Base-by-base conservation (phyloP, 2,888 invertebrate genomes). In the Drosophila macrospina region DNA sequence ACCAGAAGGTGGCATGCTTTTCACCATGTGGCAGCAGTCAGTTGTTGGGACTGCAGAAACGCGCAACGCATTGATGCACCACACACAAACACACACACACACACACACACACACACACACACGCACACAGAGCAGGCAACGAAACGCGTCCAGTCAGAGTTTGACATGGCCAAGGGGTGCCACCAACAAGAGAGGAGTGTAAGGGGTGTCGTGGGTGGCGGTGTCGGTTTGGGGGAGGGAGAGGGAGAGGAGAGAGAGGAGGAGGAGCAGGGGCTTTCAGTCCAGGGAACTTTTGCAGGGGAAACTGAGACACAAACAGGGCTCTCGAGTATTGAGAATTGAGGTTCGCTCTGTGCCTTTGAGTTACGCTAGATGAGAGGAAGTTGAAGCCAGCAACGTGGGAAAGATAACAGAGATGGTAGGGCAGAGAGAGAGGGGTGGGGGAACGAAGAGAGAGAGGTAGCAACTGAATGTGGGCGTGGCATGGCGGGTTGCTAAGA, bases 21-120 rank as follows among this genome's bases (percentile, higher is more conserved):
- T 55, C 20, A 24, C 8, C 48, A 30, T 64, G 30, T 51, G 41
- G 34, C 69, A 45, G 42, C n/a, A n/a, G 13, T 32, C n/a, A n/a
- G n/a, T n/a, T n/a, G 39, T 39, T 26, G 26, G 39, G 24, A 41
- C 52, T 13, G 51, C 28, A 26, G 39, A 48, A 42, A 34, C 62
- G 71, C 59, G 70, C 66, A 44, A 59, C 45, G 54, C 59, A 71
- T 60, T 56, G 69, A 69, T 69, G 69, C 63, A 57, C 41, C 41
- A 56, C 37, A 37, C 26, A 26, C 28, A 39, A 7, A 44, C 44
- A 44, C 44, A 11, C 20, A 20, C 6, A 5, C n/a, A n/a, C n/a
- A n/a, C n/a, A n/a, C n/a, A n/a, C n/a, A n/a, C n/a, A n/a, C n/a
- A n/a, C n/a, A n/a, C n/a, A n/a, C n/a, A n/a, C n/a, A n/a, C n/a